These are phyloP conservation scores for Phyllotis vaccarum DNA, from an alignment of 2,797 vertebrate species.

Conservation along the genomic window DNA sequence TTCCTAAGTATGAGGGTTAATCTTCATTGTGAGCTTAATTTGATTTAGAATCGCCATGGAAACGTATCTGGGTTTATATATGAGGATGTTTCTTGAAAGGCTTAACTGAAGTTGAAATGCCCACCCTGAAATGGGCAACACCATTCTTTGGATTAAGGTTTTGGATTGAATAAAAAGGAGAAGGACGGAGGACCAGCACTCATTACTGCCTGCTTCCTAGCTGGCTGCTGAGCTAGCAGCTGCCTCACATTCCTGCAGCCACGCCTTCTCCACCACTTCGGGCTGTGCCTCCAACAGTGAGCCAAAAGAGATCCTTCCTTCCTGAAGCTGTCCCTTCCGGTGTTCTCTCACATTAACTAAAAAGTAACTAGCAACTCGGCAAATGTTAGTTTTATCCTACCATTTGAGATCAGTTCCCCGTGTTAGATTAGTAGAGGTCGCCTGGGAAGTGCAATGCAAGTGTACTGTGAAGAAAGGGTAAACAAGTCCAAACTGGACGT, in stretches of 20 bases:
- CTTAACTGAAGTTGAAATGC: background rate
- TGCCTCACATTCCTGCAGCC: background rate
- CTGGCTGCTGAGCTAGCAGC: background rate
- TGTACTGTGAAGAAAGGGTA: background rate
- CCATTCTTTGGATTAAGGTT: background rate
- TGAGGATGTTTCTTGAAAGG: background rate
- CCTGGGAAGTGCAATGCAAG: background rate
- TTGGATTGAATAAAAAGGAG: background rate
- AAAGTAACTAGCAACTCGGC: background rate
- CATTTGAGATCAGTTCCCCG: background rate
- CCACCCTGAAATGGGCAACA: background rate
- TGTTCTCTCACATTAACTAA: too few relatives aligned
- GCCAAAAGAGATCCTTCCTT: background rate
- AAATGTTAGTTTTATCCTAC: background rate
- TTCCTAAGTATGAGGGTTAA: background rate
- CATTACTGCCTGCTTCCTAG: background rate
- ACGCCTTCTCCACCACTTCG: too few relatives aligned
- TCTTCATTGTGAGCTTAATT: background rate
- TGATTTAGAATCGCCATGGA: background rate
- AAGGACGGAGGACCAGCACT: background rate
- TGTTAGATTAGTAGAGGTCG: background rate
- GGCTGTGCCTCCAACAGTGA: background rate
- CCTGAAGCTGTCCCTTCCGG: background rate
- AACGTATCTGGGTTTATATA: background rate
- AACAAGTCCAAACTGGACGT: conserved; percentile 19